These are phyloP conservation scores for Andrena marginata DNA, from an alignment of 2,888 invertebrate genomes.

Conservation along the genomic window DNA sequence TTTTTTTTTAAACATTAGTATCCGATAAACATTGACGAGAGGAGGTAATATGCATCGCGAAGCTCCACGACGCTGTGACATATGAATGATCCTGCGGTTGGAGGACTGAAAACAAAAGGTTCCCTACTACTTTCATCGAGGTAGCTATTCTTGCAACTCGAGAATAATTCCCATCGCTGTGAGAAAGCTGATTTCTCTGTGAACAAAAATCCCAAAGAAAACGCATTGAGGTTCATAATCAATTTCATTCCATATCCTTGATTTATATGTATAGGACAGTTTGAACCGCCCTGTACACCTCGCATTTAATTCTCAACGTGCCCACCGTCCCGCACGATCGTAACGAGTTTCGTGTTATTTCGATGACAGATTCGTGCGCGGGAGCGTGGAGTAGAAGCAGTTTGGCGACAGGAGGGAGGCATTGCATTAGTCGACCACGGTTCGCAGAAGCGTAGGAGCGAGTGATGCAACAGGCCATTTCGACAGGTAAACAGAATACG, in stretches of 20 bases:
- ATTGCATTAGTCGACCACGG: background rate
- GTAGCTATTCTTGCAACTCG: background rate
- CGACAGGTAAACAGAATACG: slow-evolving; percentile 4
- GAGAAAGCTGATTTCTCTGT: background rate
- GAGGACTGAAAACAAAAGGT: background rate
- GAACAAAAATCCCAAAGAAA: background rate
- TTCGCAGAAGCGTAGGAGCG: background rate
- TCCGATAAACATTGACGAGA: background rate
- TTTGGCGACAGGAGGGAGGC: background rate
- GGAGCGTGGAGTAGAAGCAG: background rate
- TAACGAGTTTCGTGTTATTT: background rate
- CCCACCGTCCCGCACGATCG: background rate
- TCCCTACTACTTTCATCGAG: background rate
- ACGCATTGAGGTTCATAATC: background rate
- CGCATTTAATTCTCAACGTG: background rate
- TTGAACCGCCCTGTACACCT: too few species aligned
- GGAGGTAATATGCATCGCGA: slow-evolving; percentile 2
- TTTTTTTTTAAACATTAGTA: background rate
- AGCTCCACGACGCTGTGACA: background rate
- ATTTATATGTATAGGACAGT: too few species aligned
- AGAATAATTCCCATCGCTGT: background rate
- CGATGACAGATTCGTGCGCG: background rate
- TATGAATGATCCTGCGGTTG: slow-evolving; percentile 21
- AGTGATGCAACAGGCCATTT: slow-evolving; percentile 4
- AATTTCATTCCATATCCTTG: background rate